Base-by-base conservation (phyloP, 2,113 vertebrate genomes). In the Lutjanus erythropterus region DNA sequence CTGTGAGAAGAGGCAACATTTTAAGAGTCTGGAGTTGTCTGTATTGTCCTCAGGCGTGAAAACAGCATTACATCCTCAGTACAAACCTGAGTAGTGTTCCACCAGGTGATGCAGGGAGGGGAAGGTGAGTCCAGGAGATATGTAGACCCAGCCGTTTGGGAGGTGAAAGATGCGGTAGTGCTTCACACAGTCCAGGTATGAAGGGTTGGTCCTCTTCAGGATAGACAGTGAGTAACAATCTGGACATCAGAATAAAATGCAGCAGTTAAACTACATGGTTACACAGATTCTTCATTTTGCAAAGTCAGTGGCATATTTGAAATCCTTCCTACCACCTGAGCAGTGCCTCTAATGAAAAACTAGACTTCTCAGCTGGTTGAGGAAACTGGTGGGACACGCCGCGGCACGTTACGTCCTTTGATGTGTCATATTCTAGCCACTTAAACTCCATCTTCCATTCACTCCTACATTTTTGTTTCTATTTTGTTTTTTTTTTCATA, bases 111-210 rank as follows among this genome's bases (percentile, higher is more conserved):
- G 93, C 56, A 98, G 92, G 0, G 94, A 95, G 52, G 95, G 89
- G 84, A 97, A 97, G 46, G 96, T 96, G 83, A 95, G 90, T 2
- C 93, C 21, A 0, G 95, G 94, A 0, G 96, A 94, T 79, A 97
- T 96, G 90, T 96, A 97, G 53, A 97, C 70, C 95, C 96, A 97
- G 74, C 95, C 92, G 0, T 97, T 98, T 5, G 92, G 92, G 42
- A 97, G 89, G 27, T 50, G 53, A 18, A 91, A 82, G 87, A 97
- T 96, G 79, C 94, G 95, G 75, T 96, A 98, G 92, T 96, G 96
- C 49, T 93, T 95, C 61, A 97, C 92, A 0, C 81, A 81, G 75
- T 95, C 94, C 86, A 78, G 75, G 12, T 44, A 61, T 0, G 90
- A 85, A 2, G 66, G 2, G 1, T 9, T 85, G 56, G 83, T 85